Percentiles rank a stretch among this genome's conserved stretches.
phyloP scores from a whole-genome alignment of 2,113 vertebrate species.

The Serilophus lunatus region DNA sequence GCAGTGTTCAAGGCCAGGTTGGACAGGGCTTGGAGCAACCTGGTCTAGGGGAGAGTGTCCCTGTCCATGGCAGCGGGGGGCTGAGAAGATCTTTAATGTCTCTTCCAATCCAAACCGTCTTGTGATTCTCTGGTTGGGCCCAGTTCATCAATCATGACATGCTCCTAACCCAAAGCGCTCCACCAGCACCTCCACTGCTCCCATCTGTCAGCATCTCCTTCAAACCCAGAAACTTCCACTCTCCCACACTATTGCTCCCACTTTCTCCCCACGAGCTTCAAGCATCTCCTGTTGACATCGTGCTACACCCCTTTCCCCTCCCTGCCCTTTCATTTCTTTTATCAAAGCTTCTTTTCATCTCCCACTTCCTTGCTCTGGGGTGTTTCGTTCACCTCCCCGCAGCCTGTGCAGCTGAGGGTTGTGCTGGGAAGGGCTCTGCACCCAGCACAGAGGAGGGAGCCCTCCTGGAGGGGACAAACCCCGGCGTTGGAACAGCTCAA shows the following conservation, averaged over 20 bases:
- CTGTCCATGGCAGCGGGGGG: background rate
- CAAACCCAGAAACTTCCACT: background rate
- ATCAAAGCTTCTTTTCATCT: slow-evolving; percentile 8
- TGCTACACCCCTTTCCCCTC: background rate
- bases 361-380: background rate
- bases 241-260: background rate
- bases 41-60: background rate
- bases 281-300: background rate
- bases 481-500: accelerated
- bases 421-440: background rate
- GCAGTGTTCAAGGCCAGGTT: background rate
- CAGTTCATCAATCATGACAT: too few relatives aligned
- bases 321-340: background rate
- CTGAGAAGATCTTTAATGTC: background rate
- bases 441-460: background rate
- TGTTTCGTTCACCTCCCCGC: background rate
- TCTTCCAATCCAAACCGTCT: background rate
- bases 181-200: background rate
- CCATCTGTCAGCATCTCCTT: background rate
- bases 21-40: background rate
- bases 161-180: background rate
- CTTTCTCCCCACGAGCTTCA: background rate
- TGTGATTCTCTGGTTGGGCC: background rate
- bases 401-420: accelerated
- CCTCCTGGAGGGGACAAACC: background rate